Evolutionary conservation across 2,113 vertebrate genomes (phyloP).

Genomic region (Platichthys flesus): DNA sequence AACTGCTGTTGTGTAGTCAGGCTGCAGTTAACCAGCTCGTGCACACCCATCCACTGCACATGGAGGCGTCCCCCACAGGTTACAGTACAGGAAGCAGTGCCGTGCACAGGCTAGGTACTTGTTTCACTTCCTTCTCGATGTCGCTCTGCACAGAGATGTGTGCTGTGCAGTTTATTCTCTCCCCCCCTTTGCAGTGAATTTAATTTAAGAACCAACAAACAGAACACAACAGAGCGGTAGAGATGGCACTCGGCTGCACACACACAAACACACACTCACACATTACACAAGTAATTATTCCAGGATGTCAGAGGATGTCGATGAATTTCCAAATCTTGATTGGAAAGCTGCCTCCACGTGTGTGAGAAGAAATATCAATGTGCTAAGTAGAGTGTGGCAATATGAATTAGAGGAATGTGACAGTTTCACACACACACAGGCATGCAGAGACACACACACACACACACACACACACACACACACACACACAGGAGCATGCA

Average conservation of each 20-base stretch:
- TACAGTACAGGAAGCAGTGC: slow-evolving; percentile 4
- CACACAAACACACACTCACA: neutral
- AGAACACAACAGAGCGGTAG: slow-evolving; percentile 8
- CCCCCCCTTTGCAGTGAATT: slow-evolving; percentile 36
- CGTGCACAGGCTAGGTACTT: neutral
- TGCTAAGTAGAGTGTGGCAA: slow-evolving; percentile 12
- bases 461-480: neutral
- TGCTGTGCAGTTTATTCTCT: neutral
- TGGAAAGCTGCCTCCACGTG: slow-evolving; percentile 17
- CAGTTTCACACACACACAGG: neutral
- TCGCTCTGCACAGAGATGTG: slow-evolving; percentile 10
- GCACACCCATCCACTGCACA: slow-evolving; percentile 18
- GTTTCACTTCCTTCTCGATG: slow-evolving; percentile 56
- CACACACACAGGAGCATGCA: neutral
- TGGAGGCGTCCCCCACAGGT: slow-evolving; percentile 22
- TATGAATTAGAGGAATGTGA: neutral
- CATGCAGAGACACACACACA: neutral
- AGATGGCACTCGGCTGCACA: slow-evolving; percentile 5
- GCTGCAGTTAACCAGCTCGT: slow-evolving; percentile 1
- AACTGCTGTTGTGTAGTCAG: slow-evolving; percentile 31
- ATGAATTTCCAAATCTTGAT: slow-evolving; percentile 46
- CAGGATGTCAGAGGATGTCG: slow-evolving; percentile 48
- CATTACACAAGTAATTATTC: slow-evolving; percentile 42
- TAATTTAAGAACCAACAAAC: slow-evolving; percentile 48
- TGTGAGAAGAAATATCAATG: slow-evolving; percentile 30